Evolutionary conservation across 2,888 invertebrate species (phyloP), one percentile per base, ranked within the genome.

Genomic region (Ormyrus nitidulus): DNA sequence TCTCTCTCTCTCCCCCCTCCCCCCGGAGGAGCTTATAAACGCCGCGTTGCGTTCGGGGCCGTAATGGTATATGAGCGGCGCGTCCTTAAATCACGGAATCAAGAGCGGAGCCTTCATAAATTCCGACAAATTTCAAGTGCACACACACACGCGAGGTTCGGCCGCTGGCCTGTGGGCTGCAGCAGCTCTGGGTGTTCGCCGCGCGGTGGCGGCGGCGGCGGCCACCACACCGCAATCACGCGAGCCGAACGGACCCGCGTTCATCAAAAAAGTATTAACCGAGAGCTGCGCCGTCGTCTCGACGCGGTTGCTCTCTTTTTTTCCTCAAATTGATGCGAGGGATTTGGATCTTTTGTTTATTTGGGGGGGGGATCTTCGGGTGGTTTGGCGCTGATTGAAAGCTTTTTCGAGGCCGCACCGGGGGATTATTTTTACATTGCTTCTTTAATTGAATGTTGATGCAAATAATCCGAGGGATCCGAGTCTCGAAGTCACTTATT

Each of bases 81-180:
- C 54, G 48, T 68, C 72, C 66, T 78, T 68, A 78, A 78, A 78
- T 78, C 78, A 73, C 9, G 72, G 72, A 59, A 78, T 78, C 68
- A 78, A 61, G 68, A 73, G 58, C 56, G 19, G 49, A 7, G 53
- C 46, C 51, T 3, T 62, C 76, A 78, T 78, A 72, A 78, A 78
- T 78, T 58, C 72, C 48, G 66, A 48, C 71, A 59, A 78, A 78
- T 72, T 72, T 78, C 78, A 44, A 62, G 72, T 51, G 62, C 62
- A 19, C 70, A 46, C 59, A 8, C 56, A n/a, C 11, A 7, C 34
- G 48, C 71, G n/a, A 9, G 34, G 34, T 34, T 34, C 11, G 34
- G n/a, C 34, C 13, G 1, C 51, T 34, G 34, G 34, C 34, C 34
- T 34, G 19, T 34, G 19, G 19, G 19, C 19, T 19, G 19, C 19